Base-by-base conservation (phyloP, 2,113 vertebrate species). In the Cyprinus carpio region DNA sequence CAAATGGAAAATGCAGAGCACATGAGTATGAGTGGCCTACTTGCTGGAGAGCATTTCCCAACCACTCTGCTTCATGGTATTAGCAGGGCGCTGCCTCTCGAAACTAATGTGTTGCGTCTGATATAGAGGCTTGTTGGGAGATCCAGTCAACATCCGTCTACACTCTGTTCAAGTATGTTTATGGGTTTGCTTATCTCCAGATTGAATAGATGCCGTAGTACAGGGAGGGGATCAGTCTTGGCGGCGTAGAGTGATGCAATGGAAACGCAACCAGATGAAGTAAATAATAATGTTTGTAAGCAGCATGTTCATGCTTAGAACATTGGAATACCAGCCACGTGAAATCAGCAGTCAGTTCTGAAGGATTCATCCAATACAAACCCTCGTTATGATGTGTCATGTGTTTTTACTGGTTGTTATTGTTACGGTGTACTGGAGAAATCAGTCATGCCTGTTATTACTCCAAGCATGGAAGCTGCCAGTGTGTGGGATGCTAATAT, bases 1-100 rank as follows among this genome's bases (percentile, higher is more conserved):
- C 75, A 79, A 40, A 85, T 79, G 84, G 75, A 85, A 85, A 85
- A 85, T 69, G 75, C 84, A 85, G 78, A 81, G 78, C 78, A 81
- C 78, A 81, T 81, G 78, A 65, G 78, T 81, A 40, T 81, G 78
- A 81, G 78, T 81, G 78, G 78, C 78, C 58, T 81, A 65, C 58
- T 81, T 81, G 78, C 78, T 46, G 23, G 58, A 64, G 51, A 56
- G 51, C 51, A 78, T 78, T 58, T 78, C 75, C 76, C 25, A 5
- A 60, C 54, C 4, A n/a, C 54, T 78, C 54, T 46, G 72, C 72
- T 78, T 78, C 51, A 78, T 23, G 2, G 54, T 78, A 60, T 46
- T 62, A 81, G 8, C 34, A 25, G 37, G 78, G 56, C 20, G 78
- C 78, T 81, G 58, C 56, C 34, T 64, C n/a, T 81, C 20, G 15